A percentile compares a stretch with the other conserved stretches of the same genome.
Evolutionary conservation across 1,140 invertebrate species (phyloP).

Genomic region (Scaptomyza pallida): DNA sequence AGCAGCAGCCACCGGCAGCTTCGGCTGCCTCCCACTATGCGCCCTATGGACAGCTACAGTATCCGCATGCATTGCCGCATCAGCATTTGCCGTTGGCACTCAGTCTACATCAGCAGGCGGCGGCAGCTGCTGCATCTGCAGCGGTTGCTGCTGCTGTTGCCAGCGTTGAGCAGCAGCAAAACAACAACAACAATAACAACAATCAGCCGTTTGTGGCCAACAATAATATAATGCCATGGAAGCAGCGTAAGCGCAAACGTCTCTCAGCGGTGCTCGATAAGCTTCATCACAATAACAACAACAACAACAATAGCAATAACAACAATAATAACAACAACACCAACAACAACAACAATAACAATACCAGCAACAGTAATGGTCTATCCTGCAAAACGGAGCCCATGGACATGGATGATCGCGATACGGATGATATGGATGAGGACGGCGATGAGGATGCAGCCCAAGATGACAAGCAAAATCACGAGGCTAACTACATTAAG

Average conservation of each 20-base stretch:
- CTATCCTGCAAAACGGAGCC: constrained; percentile 71
- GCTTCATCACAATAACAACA: constrained; percentile 85
- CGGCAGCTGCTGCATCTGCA: constrained; percentile 70
- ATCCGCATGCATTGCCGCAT: constrained; percentile 67
- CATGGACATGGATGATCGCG: constrained; percentile 80
- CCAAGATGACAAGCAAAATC: constrained; percentile 47
- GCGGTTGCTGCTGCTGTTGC: constrained; percentile 63
- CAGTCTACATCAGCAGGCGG: constrained; percentile 68
- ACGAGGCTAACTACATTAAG: constrained; percentile 69
- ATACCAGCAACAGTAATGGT: constrained; percentile 39
- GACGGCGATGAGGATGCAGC: constrained; percentile 43
- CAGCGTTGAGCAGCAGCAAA: constrained; percentile 55
- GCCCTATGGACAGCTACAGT: constrained; percentile 67
- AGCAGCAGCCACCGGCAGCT: constrained; percentile 39
- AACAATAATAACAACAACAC: constrained; percentile 49
- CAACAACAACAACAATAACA: constrained; percentile 37
- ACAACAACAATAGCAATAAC: constrained; percentile 64
- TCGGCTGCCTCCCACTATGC: constrained; percentile 54
- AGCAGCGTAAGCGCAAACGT: constrained; percentile 89
- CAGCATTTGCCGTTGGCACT: constrained; percentile 60
- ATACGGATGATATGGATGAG: constrained; percentile 33
- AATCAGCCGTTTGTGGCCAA: constrained; percentile 87
- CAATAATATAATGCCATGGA: constrained; percentile 86
- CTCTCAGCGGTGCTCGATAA: constrained; percentile 90
- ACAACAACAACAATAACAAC: constrained; percentile 84